Conservation (phyloP, 2,113 vertebrate genomes). For the Bufo gargarizans region DNA sequence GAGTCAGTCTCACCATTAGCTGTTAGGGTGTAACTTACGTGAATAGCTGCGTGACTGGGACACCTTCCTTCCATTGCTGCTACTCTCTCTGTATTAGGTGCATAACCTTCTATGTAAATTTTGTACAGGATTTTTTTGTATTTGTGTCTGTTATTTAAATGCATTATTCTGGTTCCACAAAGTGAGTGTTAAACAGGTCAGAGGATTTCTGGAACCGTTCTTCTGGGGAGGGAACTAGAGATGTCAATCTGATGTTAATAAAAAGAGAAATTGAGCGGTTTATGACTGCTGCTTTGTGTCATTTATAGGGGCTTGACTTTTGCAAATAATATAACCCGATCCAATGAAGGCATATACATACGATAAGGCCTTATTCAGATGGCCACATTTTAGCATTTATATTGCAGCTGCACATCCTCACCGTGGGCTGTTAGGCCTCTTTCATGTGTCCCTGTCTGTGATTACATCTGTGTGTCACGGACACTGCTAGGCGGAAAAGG, state of each 20-base stretch:
- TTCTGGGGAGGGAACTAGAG: not conserved
- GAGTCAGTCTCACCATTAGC: not conserved
- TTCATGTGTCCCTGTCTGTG: no score
- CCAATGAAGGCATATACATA: no score
- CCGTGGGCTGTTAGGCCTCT: no score
- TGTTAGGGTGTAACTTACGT: not conserved
- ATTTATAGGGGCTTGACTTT: not conserved
- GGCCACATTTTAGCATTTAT: no score
- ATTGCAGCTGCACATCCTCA: no score
- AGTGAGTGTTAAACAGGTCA: not conserved
- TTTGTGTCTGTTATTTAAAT: conserved; percentile 46
- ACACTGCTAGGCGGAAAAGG: no score
- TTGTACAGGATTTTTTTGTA: conserved; percentile 39
- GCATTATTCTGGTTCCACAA: not conserved
- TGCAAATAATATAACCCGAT: no score
- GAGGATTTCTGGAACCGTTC: not conserved
- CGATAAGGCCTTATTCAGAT: no score
- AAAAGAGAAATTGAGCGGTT: not conserved
- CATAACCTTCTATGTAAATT: conserved; percentile 15
- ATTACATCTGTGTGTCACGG: no score
- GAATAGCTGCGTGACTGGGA: not conserved
- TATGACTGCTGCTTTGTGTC: not conserved
- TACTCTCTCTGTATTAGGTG: conserved; percentile 23
- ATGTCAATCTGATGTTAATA: not conserved
- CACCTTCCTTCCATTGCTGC: conserved; percentile 1